Evolutionary conservation across 2,797 vertebrate genomes (phyloP), one percentile per base, ranked within the genome.

Genomic region (Channallabes apus): DNA sequence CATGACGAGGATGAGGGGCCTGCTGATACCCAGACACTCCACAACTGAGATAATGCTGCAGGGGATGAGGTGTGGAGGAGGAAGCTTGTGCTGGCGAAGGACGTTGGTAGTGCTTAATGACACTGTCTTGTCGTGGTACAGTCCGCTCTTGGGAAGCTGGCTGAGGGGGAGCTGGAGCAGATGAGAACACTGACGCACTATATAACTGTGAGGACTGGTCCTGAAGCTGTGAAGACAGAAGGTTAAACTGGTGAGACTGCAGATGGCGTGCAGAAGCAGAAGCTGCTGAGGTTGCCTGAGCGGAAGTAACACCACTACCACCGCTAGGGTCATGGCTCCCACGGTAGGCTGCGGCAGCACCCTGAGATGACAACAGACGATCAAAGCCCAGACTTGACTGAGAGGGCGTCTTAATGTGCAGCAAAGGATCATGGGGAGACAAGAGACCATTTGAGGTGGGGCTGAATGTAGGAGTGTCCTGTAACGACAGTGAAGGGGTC

Each of bases 21-120:
- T 97, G 96, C 88, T 97, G 96, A 91, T 98, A 99, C 88, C 95
- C 94, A 0, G 97, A 95, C 14, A 95, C 95, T 73, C 96, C 97
- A 75, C 97, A 98, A 91, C 97, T 98, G 88, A 99, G 94, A 90
- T 98, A 99, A 88, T 99, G 97, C 95, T 99, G 97, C 14, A 99
- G 95, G 77, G 96, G 95, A 84, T 97, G 97, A 61, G 97, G 94
- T 0, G 96, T 94, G n/a, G 97, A 96, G 22, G 97, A 95, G 0
- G 97, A 95, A 0, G 97, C 93, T 88, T 98, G 97, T 4, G 96
- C 92, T 1, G 96, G 95, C 9, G 95, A 95, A 0, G 97, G 97
- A 76, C 97, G 94, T 93, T 98, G 97, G 94, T 98, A 98, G 95
- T 98, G 97, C 92, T 98, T 98, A 86, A 98, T 98, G 73, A 98